Evolutionary conservation across 2,113 vertebrate species (phyloP).

Genomic region (Xenopus borealis): DNA sequence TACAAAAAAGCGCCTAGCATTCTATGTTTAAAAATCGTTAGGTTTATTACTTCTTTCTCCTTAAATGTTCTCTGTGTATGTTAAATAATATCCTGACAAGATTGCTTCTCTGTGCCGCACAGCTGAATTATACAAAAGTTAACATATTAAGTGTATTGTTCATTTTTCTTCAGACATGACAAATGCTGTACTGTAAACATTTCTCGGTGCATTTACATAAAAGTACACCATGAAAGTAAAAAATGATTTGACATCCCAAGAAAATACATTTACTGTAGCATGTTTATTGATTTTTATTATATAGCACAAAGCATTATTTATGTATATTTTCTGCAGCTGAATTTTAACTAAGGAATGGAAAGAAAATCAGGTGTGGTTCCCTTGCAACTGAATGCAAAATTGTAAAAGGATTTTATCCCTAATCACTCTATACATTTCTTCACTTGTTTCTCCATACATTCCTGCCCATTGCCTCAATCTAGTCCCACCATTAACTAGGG

Average conservation of each 20-base stretch:
- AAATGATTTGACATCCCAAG: constrained; percentile 43
- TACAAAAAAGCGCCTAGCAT: too few relatives aligned
- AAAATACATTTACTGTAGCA: constrained; percentile 37
- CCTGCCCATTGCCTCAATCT: too few relatives aligned
- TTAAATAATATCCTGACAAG: constrained; percentile 11
- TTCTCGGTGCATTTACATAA: constrained; percentile 39
- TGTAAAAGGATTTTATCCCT: too few relatives aligned
- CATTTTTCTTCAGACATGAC: constrained; percentile 40
- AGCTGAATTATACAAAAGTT: constrained; percentile 41
- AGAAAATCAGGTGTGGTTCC: too few relatives aligned
- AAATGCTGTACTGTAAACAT: constrained; percentile 42
- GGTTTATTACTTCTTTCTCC: too few relatives aligned
- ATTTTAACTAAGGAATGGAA: neutral
- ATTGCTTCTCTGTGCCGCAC: constrained; percentile 40
- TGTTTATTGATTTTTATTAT: constrained; percentile 42
- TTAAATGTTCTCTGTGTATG: too few relatives aligned
- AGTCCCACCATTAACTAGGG: too few relatives aligned
- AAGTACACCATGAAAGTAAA: constrained; percentile 34
- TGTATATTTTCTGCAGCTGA: constrained; percentile 4
- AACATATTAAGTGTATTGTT: constrained; percentile 43
- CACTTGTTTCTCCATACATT: too few relatives aligned
- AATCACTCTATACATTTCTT: too few relatives aligned
- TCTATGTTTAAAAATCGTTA: too few relatives aligned
- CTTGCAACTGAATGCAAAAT: too few relatives aligned
- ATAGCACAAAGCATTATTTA: constrained; percentile 36